Conservation (phyloP, 2,888 invertebrate genomes). For the Steromphala cineraria region DNA sequence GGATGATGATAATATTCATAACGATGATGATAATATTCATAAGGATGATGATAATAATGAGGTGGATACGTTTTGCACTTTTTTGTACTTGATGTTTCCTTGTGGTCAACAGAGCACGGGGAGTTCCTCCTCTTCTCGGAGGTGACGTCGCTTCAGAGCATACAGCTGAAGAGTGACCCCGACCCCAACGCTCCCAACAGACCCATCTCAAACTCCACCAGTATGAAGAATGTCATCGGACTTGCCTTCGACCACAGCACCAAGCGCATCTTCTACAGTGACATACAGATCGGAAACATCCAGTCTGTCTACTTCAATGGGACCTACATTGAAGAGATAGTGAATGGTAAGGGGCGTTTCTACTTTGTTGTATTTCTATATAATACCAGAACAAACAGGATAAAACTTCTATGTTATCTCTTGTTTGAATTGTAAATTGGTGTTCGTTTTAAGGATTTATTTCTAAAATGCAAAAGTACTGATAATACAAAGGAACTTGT, state of each 20-base stretch:
- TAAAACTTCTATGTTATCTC: too few relatives aligned
- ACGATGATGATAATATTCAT: too few relatives aligned
- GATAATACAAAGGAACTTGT: too few relatives aligned
- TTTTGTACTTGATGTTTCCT: too few relatives aligned
- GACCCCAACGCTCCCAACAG: constrained; percentile 87
- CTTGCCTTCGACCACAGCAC: constrained; percentile 85
- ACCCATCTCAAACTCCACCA: constrained; percentile 83
- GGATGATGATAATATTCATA: too few relatives aligned
- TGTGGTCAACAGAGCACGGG: constrained; percentile 81
- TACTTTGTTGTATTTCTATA: too few relatives aligned
- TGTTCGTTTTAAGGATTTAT: too few relatives aligned
- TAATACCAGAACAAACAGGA: too few relatives aligned
- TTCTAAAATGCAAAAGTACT: too few relatives aligned
- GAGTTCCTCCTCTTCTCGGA: constrained; percentile 90
- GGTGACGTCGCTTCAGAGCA: constrained; percentile 87
- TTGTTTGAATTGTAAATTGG: too few relatives aligned
- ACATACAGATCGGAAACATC: constrained; percentile 90
- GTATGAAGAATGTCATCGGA: constrained; percentile 90
- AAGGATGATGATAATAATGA: too few relatives aligned
- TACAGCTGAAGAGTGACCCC: constrained; percentile 84
- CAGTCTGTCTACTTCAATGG: constrained; percentile 89
- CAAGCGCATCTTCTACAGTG: constrained; percentile 88
- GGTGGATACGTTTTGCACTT: too few relatives aligned
- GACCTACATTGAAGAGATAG: constrained; percentile 82
- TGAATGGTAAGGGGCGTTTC: constrained; percentile 76